These are phyloP conservation scores for Nymphicus hollandicus DNA, from an alignment of 2,113 vertebrate genomes.

Conservation along the genomic window DNA sequence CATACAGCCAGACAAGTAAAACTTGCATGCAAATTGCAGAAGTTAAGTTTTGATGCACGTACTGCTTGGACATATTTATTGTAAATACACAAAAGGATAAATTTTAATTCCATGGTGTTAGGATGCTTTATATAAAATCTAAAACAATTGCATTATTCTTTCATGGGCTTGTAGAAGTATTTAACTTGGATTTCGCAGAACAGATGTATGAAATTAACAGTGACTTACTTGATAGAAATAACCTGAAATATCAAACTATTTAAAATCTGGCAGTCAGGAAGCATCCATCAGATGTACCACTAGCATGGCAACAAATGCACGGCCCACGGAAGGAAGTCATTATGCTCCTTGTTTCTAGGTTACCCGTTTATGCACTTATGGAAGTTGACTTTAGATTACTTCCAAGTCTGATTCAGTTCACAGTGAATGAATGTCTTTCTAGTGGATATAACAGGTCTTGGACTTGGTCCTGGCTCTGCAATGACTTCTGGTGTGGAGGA, in stretches of 20 bases:
- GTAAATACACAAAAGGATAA: neutral
- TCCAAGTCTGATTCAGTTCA: neutral
- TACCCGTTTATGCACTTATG: neutral
- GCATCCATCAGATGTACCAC: neutral
- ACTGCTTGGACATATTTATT: neutral
- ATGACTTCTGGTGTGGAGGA: neutral
- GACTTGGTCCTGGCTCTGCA: neutral
- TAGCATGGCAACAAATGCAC: rapidly evolving
- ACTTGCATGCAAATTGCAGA: neutral
- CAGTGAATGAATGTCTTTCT: neutral
- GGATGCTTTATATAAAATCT: neutral
- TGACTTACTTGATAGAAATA: neutral
- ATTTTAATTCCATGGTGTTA: neutral
- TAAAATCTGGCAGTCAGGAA: constrained; percentile 23
- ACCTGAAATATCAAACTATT: neutral
- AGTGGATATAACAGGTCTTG: neutral
- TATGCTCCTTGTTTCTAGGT: neutral
- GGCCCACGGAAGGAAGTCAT: rapidly evolving
- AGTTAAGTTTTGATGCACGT: neutral
- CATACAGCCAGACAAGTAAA: neutral
- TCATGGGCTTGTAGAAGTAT: neutral
- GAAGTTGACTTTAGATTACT: neutral
- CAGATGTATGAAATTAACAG: neutral
- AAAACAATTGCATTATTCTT: neutral
- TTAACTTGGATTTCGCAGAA: neutral